Evolutionary conservation across 1,140 invertebrate genomes (phyloP), one percentile per base, ranked within the genome.

Genomic region (Eurosta solidaginis): DNA sequence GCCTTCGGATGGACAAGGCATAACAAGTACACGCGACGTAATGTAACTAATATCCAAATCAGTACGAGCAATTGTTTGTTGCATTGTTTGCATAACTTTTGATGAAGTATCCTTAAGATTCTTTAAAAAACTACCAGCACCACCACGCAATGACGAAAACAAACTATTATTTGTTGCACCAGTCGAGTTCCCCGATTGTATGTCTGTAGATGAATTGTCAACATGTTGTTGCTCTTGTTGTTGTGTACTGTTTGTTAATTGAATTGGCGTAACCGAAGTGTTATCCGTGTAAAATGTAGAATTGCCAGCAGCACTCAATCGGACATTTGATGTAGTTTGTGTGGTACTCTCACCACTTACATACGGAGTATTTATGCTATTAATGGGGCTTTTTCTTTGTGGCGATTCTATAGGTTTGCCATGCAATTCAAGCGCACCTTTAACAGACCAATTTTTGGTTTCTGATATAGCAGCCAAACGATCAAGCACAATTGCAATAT

Each of bases 1-100:
- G 9, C 96, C 96, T 88, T 98, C 96, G 10, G 95, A 96, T 2
- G 96, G 96, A 88, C 94, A 97, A 5, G 96, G 96, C 96, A 98
- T 98, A 1, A 98, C 94, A 83, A 94, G 89, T 75, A 97, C 89
- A 50, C 96, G 91, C 50, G 96, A 96, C 7, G 96, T 98, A 54
- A 98, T 92, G 87, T 97, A 97, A 85, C 92, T 96, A 22, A 97
- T 93, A 87, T 98, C 96, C 76, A 98, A 88, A 87, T 98, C 96
- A 27, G 92, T 92, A 78, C 95, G 92, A 50, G 93, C 94, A 89
- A 98, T 97, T 63, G 94, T 94, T 83, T 96, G 95, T 86, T 97
- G 96, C 63, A 98, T 96, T 36, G 96, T 95, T 85, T 98, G 96
- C 92, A 98, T 97, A 17, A 99, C 96, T 91, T 97, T 98, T 20